Evolutionary conservation across 2,888 invertebrate genomes (phyloP), one percentile per base, ranked within the genome.

Genomic region (Leptopilina drosophilae): DNA sequence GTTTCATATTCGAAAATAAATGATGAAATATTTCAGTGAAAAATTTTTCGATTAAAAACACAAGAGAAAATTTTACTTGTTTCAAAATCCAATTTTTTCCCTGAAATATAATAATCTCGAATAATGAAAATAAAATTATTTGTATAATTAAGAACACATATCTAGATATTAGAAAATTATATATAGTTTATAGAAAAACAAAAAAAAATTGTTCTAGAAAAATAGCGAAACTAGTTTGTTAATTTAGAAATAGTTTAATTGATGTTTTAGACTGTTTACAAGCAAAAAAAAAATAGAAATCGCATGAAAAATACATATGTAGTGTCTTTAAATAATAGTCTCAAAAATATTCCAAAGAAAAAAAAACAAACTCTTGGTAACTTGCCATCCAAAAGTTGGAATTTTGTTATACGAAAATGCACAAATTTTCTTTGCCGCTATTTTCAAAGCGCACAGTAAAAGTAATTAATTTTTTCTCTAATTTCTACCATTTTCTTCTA

Each of bases 181-280:
- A 56, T 33, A 33, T 33, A 56, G 33, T 56, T 26, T 69, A 49
- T 49, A 69, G 69, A 40, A 14, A 5, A 56, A 33, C 56, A 14
- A 5, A 56, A 33, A 56, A 56, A 42, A 56, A 56, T 33, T 5
- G n/a, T 26, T 11, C 4, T 67, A 73, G 56, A 73, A 73, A n/a
- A 4, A 69, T 64, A 64, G 64, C 8, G 12, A 26, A 64, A 33
- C 49, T 69, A 69, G 69, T 67, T 46, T 67, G 20, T 67, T 67
- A 67, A 46, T 69, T 53, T 53, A 49, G 20, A 33, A 53, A 14
- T 69, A 69, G 53, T 69, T 53, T 49, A 69, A 33, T 73, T 33
- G 5, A 73, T 73, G 56, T 73, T 73, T 73, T 56, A 73, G 73
- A 73, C 0, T 73, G 53, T 53, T 73, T 33, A 73, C 56, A 5